Evolutionary conservation across 2,113 vertebrate species (phyloP).

Genomic region (Clupea harengus): DNA sequence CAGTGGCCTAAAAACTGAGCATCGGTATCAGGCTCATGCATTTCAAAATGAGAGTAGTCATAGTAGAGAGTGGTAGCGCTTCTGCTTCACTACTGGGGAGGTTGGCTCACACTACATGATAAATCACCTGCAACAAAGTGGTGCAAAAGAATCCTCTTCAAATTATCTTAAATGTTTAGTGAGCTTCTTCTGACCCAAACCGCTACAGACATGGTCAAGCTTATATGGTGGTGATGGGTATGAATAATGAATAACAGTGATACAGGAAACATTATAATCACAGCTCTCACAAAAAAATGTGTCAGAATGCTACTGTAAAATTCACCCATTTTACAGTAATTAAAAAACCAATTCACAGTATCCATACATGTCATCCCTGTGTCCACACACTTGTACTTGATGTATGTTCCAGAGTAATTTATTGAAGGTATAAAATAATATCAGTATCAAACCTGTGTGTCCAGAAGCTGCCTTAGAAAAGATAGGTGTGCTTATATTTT

Average conservation of each 20-base stretch:
- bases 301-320: slow-evolving; percentile 55
- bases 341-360: slow-evolving; percentile 71
- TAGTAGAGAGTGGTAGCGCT: not conserved
- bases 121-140: not conserved
- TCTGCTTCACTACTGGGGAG: not conserved
- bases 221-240: not conserved
- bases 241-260: not conserved
- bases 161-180: not conserved
- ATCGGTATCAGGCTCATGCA: not conserved
- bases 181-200: not conserved
- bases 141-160: not conserved
- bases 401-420: slow-evolving; percentile 48
- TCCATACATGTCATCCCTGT: slow-evolving; percentile 53
- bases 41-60: not conserved
- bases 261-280: slow-evolving; percentile 35
- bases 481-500: slow-evolving; percentile 37
- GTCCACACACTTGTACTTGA: slow-evolving; percentile 49
- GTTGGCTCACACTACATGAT: not conserved
- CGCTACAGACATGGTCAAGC: not conserved
- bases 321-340: slow-evolving; percentile 67
- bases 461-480: slow-evolving; percentile 2
- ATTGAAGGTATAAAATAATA: slow-evolving; percentile 60
- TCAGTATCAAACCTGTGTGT: slow-evolving; percentile 58
- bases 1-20: not conserved
- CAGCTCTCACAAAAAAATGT: slow-evolving; percentile 46